Percentiles rank a stretch among this genome's conserved stretches.
Conservation (phyloP, 2,113 vertebrate genomes). For the Oxyruncus cristatus region DNA sequence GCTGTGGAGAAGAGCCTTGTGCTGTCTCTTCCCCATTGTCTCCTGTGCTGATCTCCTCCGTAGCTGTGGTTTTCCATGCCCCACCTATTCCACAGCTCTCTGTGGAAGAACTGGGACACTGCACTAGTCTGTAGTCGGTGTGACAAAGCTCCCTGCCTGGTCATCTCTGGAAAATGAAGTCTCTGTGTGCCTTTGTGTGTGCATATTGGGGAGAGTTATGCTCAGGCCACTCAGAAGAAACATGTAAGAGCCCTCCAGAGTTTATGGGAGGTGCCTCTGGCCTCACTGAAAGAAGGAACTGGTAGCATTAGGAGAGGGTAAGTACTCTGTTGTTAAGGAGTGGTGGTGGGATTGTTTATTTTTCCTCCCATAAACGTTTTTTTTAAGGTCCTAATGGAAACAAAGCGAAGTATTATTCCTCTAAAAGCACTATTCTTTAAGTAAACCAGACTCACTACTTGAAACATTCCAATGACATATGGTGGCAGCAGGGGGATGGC, state of each 20-base stretch:
- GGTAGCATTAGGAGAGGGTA: constrained; percentile 61
- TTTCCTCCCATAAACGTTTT: constrained; percentile 67
- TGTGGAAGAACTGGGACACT: not conserved
- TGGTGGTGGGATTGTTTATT: constrained; percentile 68
- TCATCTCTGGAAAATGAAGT: constrained; percentile 11
- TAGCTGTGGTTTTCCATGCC: not conserved
- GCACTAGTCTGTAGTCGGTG: accelerated
- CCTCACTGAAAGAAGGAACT: constrained; percentile 43
- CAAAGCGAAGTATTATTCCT: constrained; percentile 69
- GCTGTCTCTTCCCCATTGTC: not conserved
- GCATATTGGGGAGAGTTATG: not conserved
- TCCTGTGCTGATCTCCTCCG: not conserved
- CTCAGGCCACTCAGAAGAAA: constrained; percentile 47
- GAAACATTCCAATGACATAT: constrained; percentile 68
- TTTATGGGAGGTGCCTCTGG: constrained; percentile 52
- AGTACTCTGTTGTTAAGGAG: constrained; percentile 68
- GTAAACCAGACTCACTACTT: constrained; percentile 68
- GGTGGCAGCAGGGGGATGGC: constrained; percentile 56
- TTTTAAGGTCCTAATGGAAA: constrained; percentile 65
- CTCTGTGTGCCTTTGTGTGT: not conserved
- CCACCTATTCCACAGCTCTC: accelerated
- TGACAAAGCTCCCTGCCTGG: not conserved
- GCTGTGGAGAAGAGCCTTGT: not conserved
- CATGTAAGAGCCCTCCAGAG: constrained; percentile 50
- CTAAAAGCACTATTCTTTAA: constrained; percentile 68